Evolutionary conservation across 2,113 vertebrate species (phyloP).

Genomic region (Glaucomys volans): DNA sequence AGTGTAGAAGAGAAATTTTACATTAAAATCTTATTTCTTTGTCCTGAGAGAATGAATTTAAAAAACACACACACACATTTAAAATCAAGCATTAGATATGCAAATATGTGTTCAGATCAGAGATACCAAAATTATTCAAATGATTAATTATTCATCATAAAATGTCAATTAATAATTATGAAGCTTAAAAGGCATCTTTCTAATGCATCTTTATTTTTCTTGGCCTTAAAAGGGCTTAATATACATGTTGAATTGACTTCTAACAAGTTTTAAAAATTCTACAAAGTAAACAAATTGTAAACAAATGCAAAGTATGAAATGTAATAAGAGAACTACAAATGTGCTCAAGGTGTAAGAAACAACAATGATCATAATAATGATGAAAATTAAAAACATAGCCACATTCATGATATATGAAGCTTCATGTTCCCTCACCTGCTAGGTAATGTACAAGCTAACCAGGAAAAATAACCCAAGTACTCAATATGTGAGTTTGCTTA

Average conservation of each 20-base stretch:
- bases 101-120: constrained; percentile 98
- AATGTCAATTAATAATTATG: constrained; percentile 98
- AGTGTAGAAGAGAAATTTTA: constrained; percentile 82
- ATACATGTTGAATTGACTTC: constrained; percentile 87
- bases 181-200: constrained; percentile 93
- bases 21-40: constrained; percentile 89
- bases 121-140: constrained; percentile 98
- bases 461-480: background rate
- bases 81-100: constrained; percentile 96
- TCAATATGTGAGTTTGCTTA: constrained; percentile 35
- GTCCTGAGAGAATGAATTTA: constrained; percentile 91
- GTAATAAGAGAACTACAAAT: constrained; percentile 79
- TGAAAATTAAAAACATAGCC: constrained; percentile 8
- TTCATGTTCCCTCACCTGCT: constrained; percentile 56
- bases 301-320: constrained; percentile 85
- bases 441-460: background rate
- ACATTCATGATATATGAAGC: background rate
- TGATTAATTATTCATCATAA: constrained; percentile 99
- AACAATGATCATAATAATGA: constrained; percentile 21
- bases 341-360: constrained; percentile 48
- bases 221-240: constrained; percentile 89
- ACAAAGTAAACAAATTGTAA: constrained; percentile 87
- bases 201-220: constrained; percentile 90
- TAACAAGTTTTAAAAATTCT: constrained; percentile 88
- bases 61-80: constrained; percentile 89